Conservation (phyloP, 2,797 vertebrate genomes). For the Erethizon dorsatum region DNA sequence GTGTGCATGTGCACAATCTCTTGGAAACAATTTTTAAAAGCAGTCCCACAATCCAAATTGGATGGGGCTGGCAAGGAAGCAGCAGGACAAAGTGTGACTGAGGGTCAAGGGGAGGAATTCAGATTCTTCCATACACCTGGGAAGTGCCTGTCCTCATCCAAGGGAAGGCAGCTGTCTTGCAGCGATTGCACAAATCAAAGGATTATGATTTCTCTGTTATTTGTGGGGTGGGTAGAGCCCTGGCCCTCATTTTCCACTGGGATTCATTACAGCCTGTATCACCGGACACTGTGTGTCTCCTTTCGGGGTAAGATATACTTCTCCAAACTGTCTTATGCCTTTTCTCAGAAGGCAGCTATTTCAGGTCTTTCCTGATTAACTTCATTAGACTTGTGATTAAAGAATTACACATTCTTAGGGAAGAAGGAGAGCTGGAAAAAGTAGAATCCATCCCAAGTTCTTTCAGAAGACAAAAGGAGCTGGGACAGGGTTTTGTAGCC, state of each 20-base stretch:
- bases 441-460: background rate
- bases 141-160: background rate
- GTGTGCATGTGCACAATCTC: background rate
- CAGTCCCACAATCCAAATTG: background rate
- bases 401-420: background rate
- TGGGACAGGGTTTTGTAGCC: background rate
- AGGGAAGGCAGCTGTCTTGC: background rate
- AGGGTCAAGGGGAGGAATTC: background rate
- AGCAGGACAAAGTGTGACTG: background rate
- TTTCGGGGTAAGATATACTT: background rate
- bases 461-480: slow-evolving; percentile 7
- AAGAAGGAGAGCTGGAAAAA: background rate
- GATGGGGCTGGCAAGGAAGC: background rate
- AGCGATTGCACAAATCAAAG: background rate
- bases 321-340: background rate
- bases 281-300: background rate
- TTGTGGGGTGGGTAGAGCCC: rapidly evolving
- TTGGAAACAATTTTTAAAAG: slow-evolving; percentile 45
- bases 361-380: background rate
- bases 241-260: background rate
- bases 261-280: background rate
- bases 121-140: no score
- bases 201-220: background rate
- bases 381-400: background rate
- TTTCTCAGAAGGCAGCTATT: background rate